A percentile compares a stretch with the other conserved stretches of the same genome.
phyloP scores from a whole-genome alignment of 2,888 invertebrate genomes.

The Philopedon plagiatum region DNA sequence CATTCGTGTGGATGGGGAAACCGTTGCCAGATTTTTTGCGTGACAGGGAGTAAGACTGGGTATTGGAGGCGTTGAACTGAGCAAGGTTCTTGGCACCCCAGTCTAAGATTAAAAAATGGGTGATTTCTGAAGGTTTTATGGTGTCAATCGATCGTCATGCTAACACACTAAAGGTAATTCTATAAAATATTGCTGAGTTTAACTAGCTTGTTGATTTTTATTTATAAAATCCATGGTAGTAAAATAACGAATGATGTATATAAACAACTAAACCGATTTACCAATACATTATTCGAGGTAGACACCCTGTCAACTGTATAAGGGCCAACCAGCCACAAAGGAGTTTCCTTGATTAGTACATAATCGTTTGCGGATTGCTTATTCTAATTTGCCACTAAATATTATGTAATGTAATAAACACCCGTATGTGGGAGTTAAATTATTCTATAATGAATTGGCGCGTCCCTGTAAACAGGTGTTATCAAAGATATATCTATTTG shows the following conservation, averaged over 20 bases:
- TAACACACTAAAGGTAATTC: no score
- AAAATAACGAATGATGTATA: not conserved
- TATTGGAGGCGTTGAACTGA: no score
- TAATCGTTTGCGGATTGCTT: conserved; percentile 15
- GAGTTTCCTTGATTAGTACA: not conserved
- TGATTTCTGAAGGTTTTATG: no score
- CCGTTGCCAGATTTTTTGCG: no score
- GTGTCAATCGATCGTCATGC: no score
- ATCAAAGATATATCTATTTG: conserved; percentile 10
- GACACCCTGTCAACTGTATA: not conserved
- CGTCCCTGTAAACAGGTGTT: conserved; percentile 1
- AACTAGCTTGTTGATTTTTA: no score
- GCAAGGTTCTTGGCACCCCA: no score
- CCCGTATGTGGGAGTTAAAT: conserved; percentile 5
- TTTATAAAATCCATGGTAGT: no score
- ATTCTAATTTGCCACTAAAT: conserved; percentile 7
- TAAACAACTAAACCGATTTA: not conserved
- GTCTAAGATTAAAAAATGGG: no score
- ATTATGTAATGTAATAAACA: conserved; percentile 11
- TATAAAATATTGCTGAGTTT: no score
- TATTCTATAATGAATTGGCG: not conserved
- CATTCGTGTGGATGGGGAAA: no score
- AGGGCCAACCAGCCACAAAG: conserved; percentile 5
- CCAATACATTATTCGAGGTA: conserved; percentile 3
- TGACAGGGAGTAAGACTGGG: no score